Conservation (phyloP, 2,113 vertebrate species). For the Pollimyrus isidori region DNA sequence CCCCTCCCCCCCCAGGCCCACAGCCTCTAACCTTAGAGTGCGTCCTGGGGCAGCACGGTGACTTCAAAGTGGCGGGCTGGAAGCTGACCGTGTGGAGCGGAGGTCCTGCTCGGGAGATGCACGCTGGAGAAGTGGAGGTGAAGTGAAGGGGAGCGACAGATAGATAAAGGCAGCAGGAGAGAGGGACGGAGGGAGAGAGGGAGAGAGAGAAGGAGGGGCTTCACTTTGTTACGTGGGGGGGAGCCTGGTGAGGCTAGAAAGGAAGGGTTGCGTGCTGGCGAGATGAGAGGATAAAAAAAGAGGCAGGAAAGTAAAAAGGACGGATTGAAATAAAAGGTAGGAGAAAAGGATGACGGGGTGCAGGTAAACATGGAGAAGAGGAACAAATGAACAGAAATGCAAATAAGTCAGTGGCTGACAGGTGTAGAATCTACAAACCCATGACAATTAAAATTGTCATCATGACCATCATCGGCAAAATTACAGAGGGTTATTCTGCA, state of each 20-base stretch:
- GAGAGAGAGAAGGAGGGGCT: background rate
- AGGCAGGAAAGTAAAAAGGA: background rate
- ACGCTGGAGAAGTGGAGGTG: constrained; percentile 1
- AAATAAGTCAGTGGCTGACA: background rate
- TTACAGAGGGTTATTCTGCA: background rate
- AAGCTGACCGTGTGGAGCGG: background rate
- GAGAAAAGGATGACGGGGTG: background rate
- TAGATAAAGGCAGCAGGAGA: constrained; percentile 17
- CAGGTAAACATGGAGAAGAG: background rate
- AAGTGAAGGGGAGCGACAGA: constrained; percentile 21
- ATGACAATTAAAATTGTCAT: background rate
- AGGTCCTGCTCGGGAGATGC: background rate
- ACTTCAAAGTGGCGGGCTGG: background rate
- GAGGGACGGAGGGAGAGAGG: background rate
- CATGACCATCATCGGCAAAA: background rate
- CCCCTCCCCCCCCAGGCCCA: background rate
- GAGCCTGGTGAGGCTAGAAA: background rate
- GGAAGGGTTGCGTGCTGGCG: background rate
- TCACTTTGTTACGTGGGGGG: background rate
- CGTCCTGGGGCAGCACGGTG: constrained; percentile 2
- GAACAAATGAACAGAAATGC: background rate
- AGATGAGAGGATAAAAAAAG: background rate
- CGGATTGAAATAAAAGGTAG: background rate
- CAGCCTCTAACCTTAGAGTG: constrained; percentile 8
- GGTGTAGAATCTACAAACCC: background rate